Evolutionary conservation across 2,888 invertebrate genomes (phyloP).

Genomic region (Drosophila pseudotakahashii): DNA sequence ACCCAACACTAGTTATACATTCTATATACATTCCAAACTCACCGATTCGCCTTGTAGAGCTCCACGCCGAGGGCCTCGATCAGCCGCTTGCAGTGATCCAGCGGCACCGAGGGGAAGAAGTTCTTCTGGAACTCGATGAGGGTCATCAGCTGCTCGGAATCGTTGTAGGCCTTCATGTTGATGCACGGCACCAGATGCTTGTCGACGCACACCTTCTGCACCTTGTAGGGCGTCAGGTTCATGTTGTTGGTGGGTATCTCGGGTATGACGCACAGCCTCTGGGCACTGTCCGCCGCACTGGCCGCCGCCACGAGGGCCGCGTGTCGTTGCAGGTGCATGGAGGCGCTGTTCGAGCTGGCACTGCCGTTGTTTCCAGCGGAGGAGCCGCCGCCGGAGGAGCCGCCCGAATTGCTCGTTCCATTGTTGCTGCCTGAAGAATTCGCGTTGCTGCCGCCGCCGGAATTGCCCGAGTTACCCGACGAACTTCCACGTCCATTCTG

Average conservation of each 20-base stretch:
- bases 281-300: slow-evolving; percentile 68
- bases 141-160: slow-evolving; percentile 92
- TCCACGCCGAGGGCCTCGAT: slow-evolving; percentile 92
- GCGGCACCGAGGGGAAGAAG: slow-evolving; percentile 91
- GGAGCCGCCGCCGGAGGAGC: too few species aligned
- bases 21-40: slow-evolving; percentile 79
- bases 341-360: slow-evolving; percentile 72
- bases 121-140: slow-evolving; percentile 91
- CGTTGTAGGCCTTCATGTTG: slow-evolving; percentile 93
- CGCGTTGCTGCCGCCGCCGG: not conserved
- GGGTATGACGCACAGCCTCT: slow-evolving; percentile 87
- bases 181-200: slow-evolving; percentile 93
- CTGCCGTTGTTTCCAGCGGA: slow-evolving; percentile 17
- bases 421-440: too few species aligned
- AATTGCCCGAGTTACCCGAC: not conserved
- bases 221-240: slow-evolving; percentile 91
- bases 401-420: too few species aligned
- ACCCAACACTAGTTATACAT: too few species aligned
- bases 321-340: slow-evolving; percentile 85
- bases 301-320: slow-evolving; percentile 76
- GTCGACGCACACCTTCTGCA: slow-evolving; percentile 92
- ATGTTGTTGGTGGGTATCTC: slow-evolving; percentile 88
- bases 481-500: slow-evolving; percentile 64
- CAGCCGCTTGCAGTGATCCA: slow-evolving; percentile 91
- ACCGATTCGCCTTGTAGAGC: slow-evolving; percentile 93